These are phyloP conservation scores for Nyctibius bracteatus DNA, from an alignment of 2,113 vertebrate genomes.

Conservation along the genomic window DNA sequence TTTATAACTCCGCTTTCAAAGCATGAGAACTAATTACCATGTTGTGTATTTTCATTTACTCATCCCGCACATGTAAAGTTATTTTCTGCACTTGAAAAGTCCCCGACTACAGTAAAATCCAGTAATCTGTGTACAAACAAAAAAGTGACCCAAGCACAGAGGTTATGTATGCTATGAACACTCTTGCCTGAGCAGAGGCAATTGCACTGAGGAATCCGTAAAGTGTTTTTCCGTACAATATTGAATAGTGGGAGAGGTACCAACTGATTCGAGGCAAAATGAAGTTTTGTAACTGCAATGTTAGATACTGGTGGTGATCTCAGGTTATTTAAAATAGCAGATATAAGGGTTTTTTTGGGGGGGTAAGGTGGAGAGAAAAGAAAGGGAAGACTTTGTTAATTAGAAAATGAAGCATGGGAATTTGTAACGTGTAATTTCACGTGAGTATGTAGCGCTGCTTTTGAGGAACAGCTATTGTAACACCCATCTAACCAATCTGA, in stretches of 20 bases:
- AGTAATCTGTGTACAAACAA: neutral
- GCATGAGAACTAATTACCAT: neutral
- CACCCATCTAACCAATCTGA: neutral
- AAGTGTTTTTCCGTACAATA: neutral
- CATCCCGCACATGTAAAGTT: neutral
- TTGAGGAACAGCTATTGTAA: neutral
- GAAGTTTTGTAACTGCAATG: neutral
- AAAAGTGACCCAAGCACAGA: neutral
- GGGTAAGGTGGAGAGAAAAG: neutral
- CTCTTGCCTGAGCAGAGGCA: neutral
- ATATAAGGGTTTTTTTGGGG: neutral
- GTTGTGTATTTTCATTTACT: neutral
- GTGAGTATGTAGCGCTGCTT: neutral
- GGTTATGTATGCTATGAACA: neutral
- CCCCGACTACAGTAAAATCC: neutral
- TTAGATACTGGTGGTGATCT: neutral
- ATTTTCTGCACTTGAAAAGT: neutral
- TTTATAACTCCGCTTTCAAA: neutral
- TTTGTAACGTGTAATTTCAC: neutral
- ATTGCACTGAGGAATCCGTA: neutral
- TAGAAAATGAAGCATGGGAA: neutral
- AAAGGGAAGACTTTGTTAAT: neutral
- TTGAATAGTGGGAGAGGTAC: neutral
- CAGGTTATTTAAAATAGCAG: neutral
- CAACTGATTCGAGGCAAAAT: neutral